Percentiles rank a stretch among this genome's conserved stretches.
Conservation (phyloP, 1,140 invertebrate species). For the Vanessa tameamea region DNA sequence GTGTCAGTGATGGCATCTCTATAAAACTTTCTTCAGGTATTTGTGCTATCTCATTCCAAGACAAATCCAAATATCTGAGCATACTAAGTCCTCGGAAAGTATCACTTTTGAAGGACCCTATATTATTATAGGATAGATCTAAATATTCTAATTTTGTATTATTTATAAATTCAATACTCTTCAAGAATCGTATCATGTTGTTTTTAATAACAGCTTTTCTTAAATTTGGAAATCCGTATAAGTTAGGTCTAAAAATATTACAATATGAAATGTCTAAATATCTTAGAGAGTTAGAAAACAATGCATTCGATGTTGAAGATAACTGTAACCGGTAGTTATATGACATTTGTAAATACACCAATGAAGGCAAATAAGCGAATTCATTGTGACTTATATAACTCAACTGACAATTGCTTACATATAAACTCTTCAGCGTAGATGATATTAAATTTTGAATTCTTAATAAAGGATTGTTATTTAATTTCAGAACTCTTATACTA, state of each 20-base stretch:
- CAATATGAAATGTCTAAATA: slow-evolving; percentile 84
- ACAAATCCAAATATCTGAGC: slow-evolving; percentile 83
- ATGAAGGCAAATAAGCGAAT: slow-evolving; percentile 74
- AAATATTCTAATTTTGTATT: slow-evolving; percentile 83
- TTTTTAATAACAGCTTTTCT: slow-evolving; percentile 81
- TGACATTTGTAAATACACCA: slow-evolving; percentile 79
- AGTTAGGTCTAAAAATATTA: slow-evolving; percentile 82
- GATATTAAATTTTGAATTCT: slow-evolving; percentile 78
- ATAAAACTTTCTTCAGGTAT: slow-evolving; percentile 80
- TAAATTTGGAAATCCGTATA: slow-evolving; percentile 83
- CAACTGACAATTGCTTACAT: slow-evolving; percentile 81
- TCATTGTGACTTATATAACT: slow-evolving; percentile 72
- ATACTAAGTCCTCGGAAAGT: slow-evolving; percentile 81
- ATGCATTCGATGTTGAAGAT: slow-evolving; percentile 56
- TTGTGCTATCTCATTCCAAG: slow-evolving; percentile 83
- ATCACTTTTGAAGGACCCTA: slow-evolving; percentile 79
- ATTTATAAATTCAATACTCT: slow-evolving; percentile 81
- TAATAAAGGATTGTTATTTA: slow-evolving; percentile 80
- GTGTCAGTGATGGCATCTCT: slow-evolving; percentile 80
- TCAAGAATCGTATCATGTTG: slow-evolving; percentile 82
- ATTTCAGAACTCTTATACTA: slow-evolving; percentile 77
- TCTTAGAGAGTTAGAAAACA: slow-evolving; percentile 80
- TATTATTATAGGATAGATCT: slow-evolving; percentile 84
- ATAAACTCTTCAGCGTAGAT: slow-evolving; percentile 77
- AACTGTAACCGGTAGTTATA: slow-evolving; percentile 80